These are phyloP conservation scores for Xyliphius kryptos DNA, from an alignment of 2,113 vertebrate genomes.

Conservation along the genomic window DNA sequence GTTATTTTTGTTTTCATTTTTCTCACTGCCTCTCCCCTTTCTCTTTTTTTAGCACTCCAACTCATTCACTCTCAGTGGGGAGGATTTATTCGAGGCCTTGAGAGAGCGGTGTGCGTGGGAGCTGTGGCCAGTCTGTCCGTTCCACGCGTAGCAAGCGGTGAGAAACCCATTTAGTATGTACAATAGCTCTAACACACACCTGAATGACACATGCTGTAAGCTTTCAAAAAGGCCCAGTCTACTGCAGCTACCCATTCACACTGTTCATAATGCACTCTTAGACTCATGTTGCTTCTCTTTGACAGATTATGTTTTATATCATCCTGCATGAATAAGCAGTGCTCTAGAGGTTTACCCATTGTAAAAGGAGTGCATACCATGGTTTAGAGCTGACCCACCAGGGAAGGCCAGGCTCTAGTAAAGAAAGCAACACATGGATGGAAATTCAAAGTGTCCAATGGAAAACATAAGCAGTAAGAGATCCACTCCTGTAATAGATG, in stretches of 20 bases:
- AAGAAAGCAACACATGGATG: slow-evolving; percentile 34
- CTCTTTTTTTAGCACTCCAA: slow-evolving; percentile 11
- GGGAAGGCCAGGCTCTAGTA: slow-evolving; percentile 29
- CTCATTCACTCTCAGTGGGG: slow-evolving; percentile 36
- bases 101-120: slow-evolving; percentile 33
- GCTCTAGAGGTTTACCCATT: slow-evolving; percentile 39
- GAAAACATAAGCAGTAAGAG: slow-evolving; percentile 39
- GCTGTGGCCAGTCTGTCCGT: slow-evolving; percentile 39
- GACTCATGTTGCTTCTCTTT: slow-evolving; percentile 39
- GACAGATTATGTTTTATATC: slow-evolving; percentile 47
- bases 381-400: slow-evolving; percentile 32
- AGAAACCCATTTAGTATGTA: slow-evolving; percentile 46
- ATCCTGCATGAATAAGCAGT: slow-evolving; percentile 35
- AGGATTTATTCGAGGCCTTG: slow-evolving; percentile 40
- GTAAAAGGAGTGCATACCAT: slow-evolving; percentile 34
- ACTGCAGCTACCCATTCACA: slow-evolving; percentile 38
- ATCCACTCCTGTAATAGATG: slow-evolving; percentile 40
- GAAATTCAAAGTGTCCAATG: slow-evolving; percentile 40
- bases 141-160: slow-evolving; percentile 37
- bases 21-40: slow-evolving; percentile 7
- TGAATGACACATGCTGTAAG: slow-evolving; percentile 40
- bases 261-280: slow-evolving; percentile 30
- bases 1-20: slow-evolving; percentile 45
- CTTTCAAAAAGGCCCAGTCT: slow-evolving; percentile 35
- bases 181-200: slow-evolving; percentile 42